Evolutionary conservation across 2,113 vertebrate genomes (phyloP).

Genomic region (Psilopsiagon aymara): DNA sequence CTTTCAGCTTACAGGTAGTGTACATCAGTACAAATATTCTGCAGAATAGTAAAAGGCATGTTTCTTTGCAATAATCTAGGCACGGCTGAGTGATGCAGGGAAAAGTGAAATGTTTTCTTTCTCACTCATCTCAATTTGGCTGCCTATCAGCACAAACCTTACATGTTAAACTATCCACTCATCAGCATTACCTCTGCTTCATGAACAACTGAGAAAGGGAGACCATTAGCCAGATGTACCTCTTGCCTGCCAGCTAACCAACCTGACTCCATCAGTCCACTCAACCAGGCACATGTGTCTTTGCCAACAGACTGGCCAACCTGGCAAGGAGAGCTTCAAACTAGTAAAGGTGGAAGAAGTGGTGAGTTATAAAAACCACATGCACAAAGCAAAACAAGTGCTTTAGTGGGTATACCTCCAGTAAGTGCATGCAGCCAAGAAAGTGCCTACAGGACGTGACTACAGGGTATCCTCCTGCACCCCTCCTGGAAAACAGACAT

Average conservation of each 20-base stretch:
- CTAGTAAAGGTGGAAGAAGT: not conserved
- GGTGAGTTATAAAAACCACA: not conserved
- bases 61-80: not conserved
- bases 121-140: not conserved
- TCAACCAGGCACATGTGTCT: not conserved
- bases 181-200: not conserved
- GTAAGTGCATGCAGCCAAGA: not conserved
- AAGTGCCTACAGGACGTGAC: not conserved
- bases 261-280: not conserved
- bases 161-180: not conserved
- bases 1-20: not conserved
- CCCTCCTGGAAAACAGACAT: not conserved
- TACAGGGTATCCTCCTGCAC: not conserved
- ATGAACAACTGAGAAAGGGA: not conserved
- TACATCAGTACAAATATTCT: not conserved
- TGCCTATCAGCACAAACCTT: not conserved
- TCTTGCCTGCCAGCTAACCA: not conserved
- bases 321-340: not conserved
- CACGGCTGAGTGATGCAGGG: fast-evolving
- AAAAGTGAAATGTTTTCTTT: not conserved
- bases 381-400: not conserved
- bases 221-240: not conserved
- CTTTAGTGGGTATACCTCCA: not conserved
- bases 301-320: not conserved
- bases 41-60: not conserved